Evolutionary conservation across 2,888 invertebrate species (phyloP), one percentile per base, ranked within the genome.

Genomic region (Auanema freiburgensis): DNA sequence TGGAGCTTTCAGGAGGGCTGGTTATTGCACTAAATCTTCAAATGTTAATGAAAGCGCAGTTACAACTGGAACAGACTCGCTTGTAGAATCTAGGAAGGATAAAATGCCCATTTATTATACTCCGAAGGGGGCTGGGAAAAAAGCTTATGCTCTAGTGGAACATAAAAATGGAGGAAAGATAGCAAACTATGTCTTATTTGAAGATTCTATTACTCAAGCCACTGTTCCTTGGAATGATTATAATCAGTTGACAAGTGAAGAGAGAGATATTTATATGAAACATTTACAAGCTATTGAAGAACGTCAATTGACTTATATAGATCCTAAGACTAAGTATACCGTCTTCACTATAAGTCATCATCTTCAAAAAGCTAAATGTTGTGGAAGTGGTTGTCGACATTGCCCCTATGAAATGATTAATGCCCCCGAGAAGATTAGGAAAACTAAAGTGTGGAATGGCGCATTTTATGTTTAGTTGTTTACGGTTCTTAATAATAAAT

Each of bases 301-400:
- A 25, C 61, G 79, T 16, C 77, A 79, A 56, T 55, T 83, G 46
- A 69, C 61, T 1, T 79, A 81, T 57, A 42, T 62, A n/a, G 78
- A 79, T 58, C 81, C 80, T 11, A 44, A 58, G n/a, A 77, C 75
- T 1, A 65, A 66, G 14, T 68, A 69, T 50, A 43, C 59, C 1
- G 79, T 79, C 6, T 72, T 78, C 59, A 77, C 77, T 16, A 76
- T 78, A 49, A 69, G 72, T 5, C 75, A 79, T 61, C 67, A 79
- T 56, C 58, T 83, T 50, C 49, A 71, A 44, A 71, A 71, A 42
- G 80, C 72, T 1, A 72, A 80, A 61, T 83, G 83, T 54, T 83
- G 83, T 60, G 83, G 83, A 14, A 78, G 70, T 56, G 83, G 79
- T 8, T 83, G 83, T 58, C 66, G 83, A 46, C 83, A 83, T 66